A percentile compares a stretch with the other conserved stretches of the same genome.
Conservation (phyloP, 1,140 invertebrate species). For the Drosophila trapezifrons region DNA sequence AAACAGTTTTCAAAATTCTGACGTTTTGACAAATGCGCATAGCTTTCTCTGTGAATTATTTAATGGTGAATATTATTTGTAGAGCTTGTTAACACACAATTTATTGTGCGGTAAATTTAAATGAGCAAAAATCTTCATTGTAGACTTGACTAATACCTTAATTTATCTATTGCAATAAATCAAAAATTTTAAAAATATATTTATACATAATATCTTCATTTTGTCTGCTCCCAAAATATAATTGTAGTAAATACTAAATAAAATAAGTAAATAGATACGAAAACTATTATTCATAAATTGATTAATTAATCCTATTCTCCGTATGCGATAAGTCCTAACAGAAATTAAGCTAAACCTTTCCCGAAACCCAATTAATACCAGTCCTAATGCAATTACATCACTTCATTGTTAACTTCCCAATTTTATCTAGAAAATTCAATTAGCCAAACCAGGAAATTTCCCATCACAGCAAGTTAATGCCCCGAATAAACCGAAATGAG, state of each 20-base stretch:
- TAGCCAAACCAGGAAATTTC: conserved; percentile 32
- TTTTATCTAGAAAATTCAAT: conserved; percentile 29
- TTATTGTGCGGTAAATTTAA: background rate
- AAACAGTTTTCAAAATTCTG: background rate
- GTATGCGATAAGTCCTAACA: background rate
- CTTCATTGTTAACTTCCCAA: conserved; percentile 20
- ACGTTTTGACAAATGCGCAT: conserved; percentile 9
- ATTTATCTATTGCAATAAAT: background rate
- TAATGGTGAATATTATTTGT: conserved; percentile 13
- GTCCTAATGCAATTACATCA: conserved; percentile 9
- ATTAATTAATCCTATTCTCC: background rate
- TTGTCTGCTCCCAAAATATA: too few relatives aligned
- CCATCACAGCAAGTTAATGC: conserved; percentile 15
- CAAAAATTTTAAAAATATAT: background rate
- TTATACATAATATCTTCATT: too few relatives aligned
- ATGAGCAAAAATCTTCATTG: background rate
- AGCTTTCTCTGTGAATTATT: background rate
- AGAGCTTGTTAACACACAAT: conserved; percentile 4
- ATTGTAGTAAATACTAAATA: too few relatives aligned
- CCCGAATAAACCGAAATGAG: conserved; percentile 25
- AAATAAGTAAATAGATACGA: background rate
- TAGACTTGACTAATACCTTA: background rate
- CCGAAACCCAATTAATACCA: background rate
- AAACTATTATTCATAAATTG: background rate
- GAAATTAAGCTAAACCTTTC: background rate